Percentiles rank a stretch among this genome's conserved stretches.
These are phyloP conservation scores for Polypterus bichir DNA, from an alignment of 2,113 vertebrate genomes.

Conservation along the genomic window DNA sequence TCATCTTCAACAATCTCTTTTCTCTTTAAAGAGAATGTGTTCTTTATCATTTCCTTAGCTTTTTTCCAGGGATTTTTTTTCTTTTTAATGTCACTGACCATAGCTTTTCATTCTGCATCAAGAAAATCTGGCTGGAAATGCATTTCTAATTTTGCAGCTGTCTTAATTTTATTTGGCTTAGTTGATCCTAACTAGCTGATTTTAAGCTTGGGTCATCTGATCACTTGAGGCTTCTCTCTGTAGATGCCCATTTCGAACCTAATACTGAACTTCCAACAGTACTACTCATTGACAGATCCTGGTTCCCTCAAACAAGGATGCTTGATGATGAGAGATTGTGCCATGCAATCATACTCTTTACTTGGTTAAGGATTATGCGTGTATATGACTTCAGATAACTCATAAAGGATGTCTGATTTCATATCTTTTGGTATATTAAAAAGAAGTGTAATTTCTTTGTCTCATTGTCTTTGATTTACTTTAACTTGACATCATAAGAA, in stretches of 20 bases:
- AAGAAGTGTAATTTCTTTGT: no score
- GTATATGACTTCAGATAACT: conserved; percentile 17
- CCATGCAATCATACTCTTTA: conserved; percentile 14
- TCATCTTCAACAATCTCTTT: conserved; percentile 6
- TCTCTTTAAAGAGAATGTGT: conserved; percentile 4
- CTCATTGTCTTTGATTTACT: conserved; percentile 14
- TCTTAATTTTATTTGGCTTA: conserved; percentile 2
- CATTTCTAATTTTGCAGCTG: conserved; percentile 1
- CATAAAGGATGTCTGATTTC: conserved; percentile 5
- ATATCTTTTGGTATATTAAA: conserved; percentile 7
- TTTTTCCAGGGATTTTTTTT: conserved; percentile 5
- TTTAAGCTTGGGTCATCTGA: conserved; percentile 8
- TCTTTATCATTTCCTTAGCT: conserved; percentile 9
- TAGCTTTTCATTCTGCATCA: conserved; percentile 4
- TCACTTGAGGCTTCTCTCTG: conserved; percentile 8
- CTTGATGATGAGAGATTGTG: conserved; percentile 16
- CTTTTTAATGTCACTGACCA: conserved; percentile 16
- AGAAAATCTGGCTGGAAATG: conserved; percentile 13
- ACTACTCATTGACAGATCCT: conserved; percentile 11
- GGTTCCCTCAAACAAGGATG: conserved; percentile 18
- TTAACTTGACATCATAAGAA: conserved; percentile 14
- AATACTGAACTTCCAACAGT: conserved; percentile 12
- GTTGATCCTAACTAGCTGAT: conserved; percentile 1
- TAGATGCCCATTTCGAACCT: conserved; percentile 20
- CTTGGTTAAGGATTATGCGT: conserved; percentile 17